Conservation (phyloP, 1,140 invertebrate genomes). For the Phortica variegata region DNA sequence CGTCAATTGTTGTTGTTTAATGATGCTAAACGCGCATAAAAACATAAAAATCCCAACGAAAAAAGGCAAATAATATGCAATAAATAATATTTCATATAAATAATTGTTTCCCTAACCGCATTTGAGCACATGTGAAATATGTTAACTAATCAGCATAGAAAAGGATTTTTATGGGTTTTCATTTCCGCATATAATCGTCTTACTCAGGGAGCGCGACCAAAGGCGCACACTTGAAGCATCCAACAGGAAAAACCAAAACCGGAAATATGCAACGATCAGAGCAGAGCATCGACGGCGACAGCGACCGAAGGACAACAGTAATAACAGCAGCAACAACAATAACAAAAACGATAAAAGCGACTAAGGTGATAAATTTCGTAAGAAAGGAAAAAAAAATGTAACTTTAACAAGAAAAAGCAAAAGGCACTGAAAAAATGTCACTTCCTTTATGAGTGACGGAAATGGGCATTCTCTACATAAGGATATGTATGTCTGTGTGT, state of each 20-base stretch:
- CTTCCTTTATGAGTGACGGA: slow-evolving; percentile 45
- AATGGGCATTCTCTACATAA: slow-evolving; percentile 35
- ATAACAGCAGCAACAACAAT: too few relatives aligned
- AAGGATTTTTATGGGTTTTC: slow-evolving; percentile 57
- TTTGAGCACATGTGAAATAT: slow-evolving; percentile 38
- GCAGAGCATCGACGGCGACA: slow-evolving; percentile 15
- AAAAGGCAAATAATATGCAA: slow-evolving; percentile 38
- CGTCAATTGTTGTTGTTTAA: too few relatives aligned
- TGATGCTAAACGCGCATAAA: too few relatives aligned
- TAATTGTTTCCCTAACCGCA: slow-evolving; percentile 45
- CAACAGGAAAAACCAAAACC: slow-evolving; percentile 52
- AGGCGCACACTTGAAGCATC: slow-evolving; percentile 31
- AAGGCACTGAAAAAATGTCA: slow-evolving; percentile 37
- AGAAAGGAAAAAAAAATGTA: slow-evolving; percentile 14
- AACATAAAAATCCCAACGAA: slow-evolving; percentile 1
- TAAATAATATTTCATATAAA: slow-evolving; percentile 57
- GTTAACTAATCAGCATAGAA: slow-evolving; percentile 56
- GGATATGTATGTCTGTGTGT: neutral
- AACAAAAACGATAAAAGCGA: too few relatives aligned
- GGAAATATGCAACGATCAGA: slow-evolving; percentile 50
- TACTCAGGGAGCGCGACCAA: slow-evolving; percentile 21
- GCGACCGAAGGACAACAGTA: too few relatives aligned
- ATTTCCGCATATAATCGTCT: slow-evolving; percentile 53
- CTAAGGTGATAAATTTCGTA: slow-evolving; percentile 20
- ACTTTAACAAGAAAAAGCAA: too few relatives aligned